These are phyloP conservation scores for Gymnobelideus leadbeateri DNA, from an alignment of 2,113 vertebrate genomes.

Conservation along the genomic window DNA sequence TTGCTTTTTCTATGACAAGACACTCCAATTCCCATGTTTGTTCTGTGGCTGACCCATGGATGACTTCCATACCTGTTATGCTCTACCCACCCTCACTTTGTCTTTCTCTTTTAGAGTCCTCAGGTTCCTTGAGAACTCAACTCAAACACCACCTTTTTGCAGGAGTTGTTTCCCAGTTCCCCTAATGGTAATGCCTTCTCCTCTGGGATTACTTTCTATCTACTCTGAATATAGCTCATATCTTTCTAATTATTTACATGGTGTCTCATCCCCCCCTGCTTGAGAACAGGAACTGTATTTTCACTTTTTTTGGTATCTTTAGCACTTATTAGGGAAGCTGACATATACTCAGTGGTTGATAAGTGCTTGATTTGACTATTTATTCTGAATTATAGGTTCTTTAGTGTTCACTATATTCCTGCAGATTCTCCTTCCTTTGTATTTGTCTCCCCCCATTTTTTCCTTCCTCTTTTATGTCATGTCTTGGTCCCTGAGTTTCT, in stretches of 20 bases:
- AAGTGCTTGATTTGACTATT: not conserved
- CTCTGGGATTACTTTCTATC: not conserved
- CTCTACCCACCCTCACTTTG: too few species aligned
- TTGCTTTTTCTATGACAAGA: not conserved
- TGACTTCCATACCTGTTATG: not conserved
- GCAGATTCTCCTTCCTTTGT: not conserved
- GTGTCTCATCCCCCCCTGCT: not conserved
- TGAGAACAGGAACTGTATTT: not conserved
- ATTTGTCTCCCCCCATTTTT: not conserved
- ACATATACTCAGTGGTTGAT: not conserved
- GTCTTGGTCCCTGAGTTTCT: not conserved
- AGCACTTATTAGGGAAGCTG: not conserved
- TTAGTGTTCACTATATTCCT: not conserved
- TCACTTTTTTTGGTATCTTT: not conserved
- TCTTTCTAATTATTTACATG: not conserved
- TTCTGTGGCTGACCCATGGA: not conserved
- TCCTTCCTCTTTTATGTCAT: not conserved
- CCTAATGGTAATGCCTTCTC: not conserved
- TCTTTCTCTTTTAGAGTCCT: not conserved
- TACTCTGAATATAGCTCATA: not conserved
- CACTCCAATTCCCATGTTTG: not conserved
- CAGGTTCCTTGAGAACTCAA: not conserved
- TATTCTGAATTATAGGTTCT: not conserved
- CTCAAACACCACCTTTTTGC: not conserved
- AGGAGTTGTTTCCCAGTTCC: not conserved